Conservation (phyloP, 2,113 vertebrate species). For the Paradoxurus hermaphroditus region DNA sequence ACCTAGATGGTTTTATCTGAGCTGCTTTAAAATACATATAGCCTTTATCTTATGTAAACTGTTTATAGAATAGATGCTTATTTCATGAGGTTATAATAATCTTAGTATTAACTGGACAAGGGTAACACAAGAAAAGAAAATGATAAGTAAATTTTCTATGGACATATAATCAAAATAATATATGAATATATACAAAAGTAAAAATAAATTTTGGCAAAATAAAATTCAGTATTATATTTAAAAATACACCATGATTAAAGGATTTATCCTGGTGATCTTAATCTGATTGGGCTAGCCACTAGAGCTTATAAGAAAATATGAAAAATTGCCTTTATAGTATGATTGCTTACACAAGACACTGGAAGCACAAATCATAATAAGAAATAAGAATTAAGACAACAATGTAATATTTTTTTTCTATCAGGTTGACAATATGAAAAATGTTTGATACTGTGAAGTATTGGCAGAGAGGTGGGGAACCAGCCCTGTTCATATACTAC, state of each 20-base stretch:
- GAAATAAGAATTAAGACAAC: neutral
- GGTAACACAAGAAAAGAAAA: neutral
- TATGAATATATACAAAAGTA: neutral
- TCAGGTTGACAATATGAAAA: neutral
- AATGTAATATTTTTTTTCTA: neutral
- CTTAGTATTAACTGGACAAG: neutral
- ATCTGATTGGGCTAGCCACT: neutral
- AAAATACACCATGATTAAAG: neutral
- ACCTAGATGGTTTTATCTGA: neutral
- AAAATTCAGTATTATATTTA: neutral
- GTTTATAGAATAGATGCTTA: neutral
- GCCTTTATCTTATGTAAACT: neutral
- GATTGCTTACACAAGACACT: neutral
- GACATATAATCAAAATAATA: neutral
- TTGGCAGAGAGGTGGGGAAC: neutral
- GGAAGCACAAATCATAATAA: neutral
- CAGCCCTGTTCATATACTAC: neutral
- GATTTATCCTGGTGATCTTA: neutral
- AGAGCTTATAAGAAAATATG: neutral
- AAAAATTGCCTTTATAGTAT: neutral
- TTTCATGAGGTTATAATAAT: neutral
- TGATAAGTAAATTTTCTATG: neutral
- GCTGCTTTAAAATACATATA: neutral
- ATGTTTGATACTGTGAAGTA: neutral
- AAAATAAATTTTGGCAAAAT: slow-evolving; percentile 1